Evolutionary conservation across 1,140 invertebrate genomes (phyloP), one percentile per base, ranked within the genome.

Genomic region (Theocolax elegans): DNA sequence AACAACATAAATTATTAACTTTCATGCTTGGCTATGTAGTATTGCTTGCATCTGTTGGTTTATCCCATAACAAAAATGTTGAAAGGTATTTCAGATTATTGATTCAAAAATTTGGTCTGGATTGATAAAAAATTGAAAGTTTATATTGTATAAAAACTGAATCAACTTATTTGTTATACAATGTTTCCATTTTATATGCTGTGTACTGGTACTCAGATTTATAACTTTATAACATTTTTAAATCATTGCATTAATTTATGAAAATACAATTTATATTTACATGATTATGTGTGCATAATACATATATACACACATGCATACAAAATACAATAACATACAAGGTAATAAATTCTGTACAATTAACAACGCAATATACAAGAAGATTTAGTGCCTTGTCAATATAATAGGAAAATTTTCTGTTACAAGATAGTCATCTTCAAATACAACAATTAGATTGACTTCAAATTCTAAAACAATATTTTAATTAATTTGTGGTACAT

Each of bases 371-470:
- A 58, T 44, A 44, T 54, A 40, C 64, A 65, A 38, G 58, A 68
- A 67, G 19, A 42, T 53, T 83, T 75, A 88, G 69, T 88, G 85
- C 80, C 92, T 86, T 29, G 89, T 89, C 46, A 97, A 83, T 72
- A 92, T 89, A 71, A 97, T 94, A 25, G 95, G 95, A 85, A 98
- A 97, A 80, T 98, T 98, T 88, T 98, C 96, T n/a, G 95, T 97
- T 9, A 98, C 93, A 29, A 97, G 88, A 82, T 96, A 94, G 78
- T 98, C 95, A 83, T 98, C 94, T 80, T 95, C 91, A 80, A 98
- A 97, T 40, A 98, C 91, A 23, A 98, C 89, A 0, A 97, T 94
- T 62, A 99, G 89, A 84, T 98, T 98, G 0, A 98, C 87, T 87
- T 98, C 96, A 88, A 99, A 99, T 83, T 98, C 97, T 98, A 88